Evolutionary conservation across 2,888 invertebrate genomes (phyloP), one percentile per base, ranked within the genome.

Genomic region (Odontocolon sp.): DNA sequence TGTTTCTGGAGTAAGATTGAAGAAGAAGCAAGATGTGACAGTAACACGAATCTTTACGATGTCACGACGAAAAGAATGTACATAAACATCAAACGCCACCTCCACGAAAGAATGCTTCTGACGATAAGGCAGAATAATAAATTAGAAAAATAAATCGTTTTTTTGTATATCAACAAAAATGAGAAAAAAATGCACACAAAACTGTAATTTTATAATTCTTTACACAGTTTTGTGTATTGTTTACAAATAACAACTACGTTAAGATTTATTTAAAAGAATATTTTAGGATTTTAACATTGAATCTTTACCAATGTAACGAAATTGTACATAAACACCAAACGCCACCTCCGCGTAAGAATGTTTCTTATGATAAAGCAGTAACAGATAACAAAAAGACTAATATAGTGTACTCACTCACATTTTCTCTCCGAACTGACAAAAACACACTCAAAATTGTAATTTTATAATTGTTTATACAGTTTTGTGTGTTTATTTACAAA

Each of bases 371-470:
- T 26, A 26, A 3, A 8, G 26, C 1, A 47, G 47, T n/a, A 23
- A 3, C 23, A 3, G 11, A 26, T 11, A 9, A 9, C 45, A 21
- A 21, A 45, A 45, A 45, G n/a, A n/a, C n/a, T n/a, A n/a, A n/a
- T n/a, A n/a, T n/a, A n/a, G n/a, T n/a, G n/a, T n/a, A n/a, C n/a
- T n/a, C n/a, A n/a, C n/a, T n/a, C n/a, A n/a, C n/a, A n/a, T n/a
- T n/a, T n/a, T n/a, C n/a, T n/a, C n/a, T n/a, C n/a, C n/a, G n/a
- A n/a, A n/a, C n/a, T n/a, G n/a, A n/a, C n/a, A n/a, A n/a, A n/a
- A n/a, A n/a, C n/a, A n/a, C n/a, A n/a, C n/a, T n/a, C n/a, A 47
- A 47, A 47, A 11, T 47, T 47, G 47, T 26, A 21, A 47, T 47
- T 47, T 11, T n/a, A 47, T 36, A 28, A 28, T 31, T 52, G 50